Evolutionary conservation across 2,113 vertebrate genomes (phyloP).

Genomic region (Corythaixoides concolor): DNA sequence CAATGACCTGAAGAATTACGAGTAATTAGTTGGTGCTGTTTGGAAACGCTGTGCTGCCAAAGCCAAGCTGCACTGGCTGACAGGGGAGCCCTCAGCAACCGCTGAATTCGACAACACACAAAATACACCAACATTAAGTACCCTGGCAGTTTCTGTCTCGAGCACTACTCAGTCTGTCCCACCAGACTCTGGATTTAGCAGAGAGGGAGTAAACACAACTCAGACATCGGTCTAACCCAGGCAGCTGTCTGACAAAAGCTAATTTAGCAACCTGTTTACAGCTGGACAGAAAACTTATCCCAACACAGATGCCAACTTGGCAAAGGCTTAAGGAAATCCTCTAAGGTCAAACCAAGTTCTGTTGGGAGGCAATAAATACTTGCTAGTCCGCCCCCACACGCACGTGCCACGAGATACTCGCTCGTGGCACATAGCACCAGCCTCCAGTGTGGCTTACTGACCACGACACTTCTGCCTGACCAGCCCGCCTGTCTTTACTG

Average conservation of each 20-base stretch:
- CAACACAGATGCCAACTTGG: slow-evolving; percentile 77
- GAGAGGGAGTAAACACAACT: not conserved
- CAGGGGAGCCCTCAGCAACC: not conserved
- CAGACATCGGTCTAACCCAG: not conserved
- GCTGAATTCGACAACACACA: not conserved
- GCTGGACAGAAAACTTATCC: slow-evolving; percentile 79
- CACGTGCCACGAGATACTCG: slow-evolving; percentile 14
- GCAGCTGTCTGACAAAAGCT: slow-evolving; percentile 86
- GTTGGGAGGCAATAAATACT: slow-evolving; percentile 58
- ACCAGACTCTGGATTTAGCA: slow-evolving; percentile 21
- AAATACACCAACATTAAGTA: not conserved
- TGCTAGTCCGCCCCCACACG: slow-evolving; percentile 20
- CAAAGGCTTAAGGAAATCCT: slow-evolving; percentile 82
- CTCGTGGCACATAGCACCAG: not conserved
- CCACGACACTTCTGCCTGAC: slow-evolving; percentile 43
- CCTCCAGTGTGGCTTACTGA: not conserved
- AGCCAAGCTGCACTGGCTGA: not conserved
- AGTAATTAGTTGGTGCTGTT: not conserved
- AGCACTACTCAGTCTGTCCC: not conserved
- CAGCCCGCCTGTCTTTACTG: slow-evolving; percentile 44
- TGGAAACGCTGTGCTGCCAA: not conserved
- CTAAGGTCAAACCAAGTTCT: slow-evolving; percentile 82
- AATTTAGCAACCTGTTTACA: slow-evolving; percentile 86
- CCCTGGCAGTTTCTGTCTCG: not conserved
- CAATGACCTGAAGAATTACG: not conserved